These are phyloP conservation scores for Etia nguti DNA, from an alignment of 2,113 vertebrate genomes.

Conservation along the genomic window DNA sequence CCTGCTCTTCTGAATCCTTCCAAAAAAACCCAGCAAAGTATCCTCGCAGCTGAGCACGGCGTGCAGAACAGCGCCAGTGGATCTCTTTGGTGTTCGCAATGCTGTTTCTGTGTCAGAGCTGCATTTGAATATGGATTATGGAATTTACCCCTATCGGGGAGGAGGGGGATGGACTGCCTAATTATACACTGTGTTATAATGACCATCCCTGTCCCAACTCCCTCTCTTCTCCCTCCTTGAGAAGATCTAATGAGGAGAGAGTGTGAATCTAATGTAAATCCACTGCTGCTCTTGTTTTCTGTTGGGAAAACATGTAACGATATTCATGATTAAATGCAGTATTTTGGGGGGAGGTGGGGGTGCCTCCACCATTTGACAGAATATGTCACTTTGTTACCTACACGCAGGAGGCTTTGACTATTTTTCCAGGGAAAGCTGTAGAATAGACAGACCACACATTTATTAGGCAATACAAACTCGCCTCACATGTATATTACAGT, in stretches of 20 bases:
- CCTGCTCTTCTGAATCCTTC: neutral
- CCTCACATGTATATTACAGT: neutral
- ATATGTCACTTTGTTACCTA: neutral
- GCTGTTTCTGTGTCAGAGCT: constrained; percentile 33
- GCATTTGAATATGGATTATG: constrained; percentile 56
- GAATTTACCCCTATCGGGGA: constrained; percentile 24
- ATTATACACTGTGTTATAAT: constrained; percentile 52
- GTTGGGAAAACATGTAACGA: neutral
- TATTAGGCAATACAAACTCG: neutral
- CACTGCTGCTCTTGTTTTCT: neutral
- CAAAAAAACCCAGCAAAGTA: neutral
- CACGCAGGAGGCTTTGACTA: neutral
- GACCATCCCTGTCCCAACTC: constrained; percentile 20
- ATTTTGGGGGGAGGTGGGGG: neutral
- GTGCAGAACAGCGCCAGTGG: neutral
- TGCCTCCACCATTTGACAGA: neutral
- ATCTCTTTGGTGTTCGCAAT: neutral
- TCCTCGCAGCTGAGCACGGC: neutral
- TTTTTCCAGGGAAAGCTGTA: neutral
- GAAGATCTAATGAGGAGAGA: constrained; percentile 29
- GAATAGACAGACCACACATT: neutral
- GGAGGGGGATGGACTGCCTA: constrained; percentile 27
- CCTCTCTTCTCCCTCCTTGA: neutral
- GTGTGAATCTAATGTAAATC: neutral
- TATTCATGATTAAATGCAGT: neutral